These are phyloP conservation scores for Autographa pulchrina DNA, from an alignment of 2,888 invertebrate species.

Conservation along the genomic window DNA sequence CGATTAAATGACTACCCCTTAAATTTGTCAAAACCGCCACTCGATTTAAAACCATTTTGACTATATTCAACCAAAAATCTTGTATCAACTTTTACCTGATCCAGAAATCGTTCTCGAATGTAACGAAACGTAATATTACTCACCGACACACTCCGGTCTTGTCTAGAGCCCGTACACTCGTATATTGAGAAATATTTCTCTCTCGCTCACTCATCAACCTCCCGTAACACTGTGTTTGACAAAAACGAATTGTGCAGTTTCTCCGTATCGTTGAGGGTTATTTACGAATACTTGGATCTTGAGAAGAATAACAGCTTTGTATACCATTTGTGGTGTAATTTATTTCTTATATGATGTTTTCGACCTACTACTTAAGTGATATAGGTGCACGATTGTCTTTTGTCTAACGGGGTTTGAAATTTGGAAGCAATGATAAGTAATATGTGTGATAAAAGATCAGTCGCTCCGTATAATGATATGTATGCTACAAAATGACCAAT, in stretches of 20 bases:
- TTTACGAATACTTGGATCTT: slow-evolving; percentile 8
- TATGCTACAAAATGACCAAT: too few species aligned
- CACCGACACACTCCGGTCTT: not conserved
- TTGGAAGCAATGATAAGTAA: too few species aligned
- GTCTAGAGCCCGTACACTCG: slow-evolving; percentile 1
- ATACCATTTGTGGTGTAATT: not conserved
- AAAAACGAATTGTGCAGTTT: slow-evolving; percentile 17
- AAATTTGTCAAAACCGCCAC: not conserved
- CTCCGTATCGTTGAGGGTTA: slow-evolving; percentile 2
- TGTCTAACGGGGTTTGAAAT: too few species aligned
- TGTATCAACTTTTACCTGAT: not conserved
- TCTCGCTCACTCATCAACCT: not conserved
- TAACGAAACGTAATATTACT: slow-evolving; percentile 6
- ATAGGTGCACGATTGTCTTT: not conserved
- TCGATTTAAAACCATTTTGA: not conserved
- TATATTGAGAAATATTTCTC: slow-evolving; percentile 18
- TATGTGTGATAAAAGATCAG: too few species aligned
- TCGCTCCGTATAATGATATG: too few species aligned
- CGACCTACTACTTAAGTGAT: too few species aligned
- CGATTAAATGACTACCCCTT: not conserved
- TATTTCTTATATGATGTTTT: not conserved
- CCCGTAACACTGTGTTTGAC: slow-evolving; percentile 15
- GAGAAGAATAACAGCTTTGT: not conserved
- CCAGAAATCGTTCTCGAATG: not conserved
- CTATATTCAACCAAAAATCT: not conserved